phyloP scores from a whole-genome alignment of 2,888 invertebrate species.

The Desoria tigrina region DNA sequence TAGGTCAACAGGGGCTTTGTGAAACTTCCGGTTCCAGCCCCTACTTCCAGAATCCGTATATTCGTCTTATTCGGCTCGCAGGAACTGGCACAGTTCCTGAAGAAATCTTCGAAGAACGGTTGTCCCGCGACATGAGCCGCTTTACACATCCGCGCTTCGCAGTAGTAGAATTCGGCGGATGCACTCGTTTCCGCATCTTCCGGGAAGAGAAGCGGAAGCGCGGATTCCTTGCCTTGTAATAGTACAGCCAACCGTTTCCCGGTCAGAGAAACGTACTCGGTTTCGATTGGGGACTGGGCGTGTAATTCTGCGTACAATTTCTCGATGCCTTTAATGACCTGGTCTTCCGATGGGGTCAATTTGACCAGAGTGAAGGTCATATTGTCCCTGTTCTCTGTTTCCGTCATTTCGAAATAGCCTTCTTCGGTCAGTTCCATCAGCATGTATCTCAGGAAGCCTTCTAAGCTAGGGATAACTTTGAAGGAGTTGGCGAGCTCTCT shows the following conservation, averaged over 20 bases:
- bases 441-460: constrained; percentile 23
- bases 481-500: constrained; percentile 3
- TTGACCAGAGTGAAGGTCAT: constrained; percentile 7
- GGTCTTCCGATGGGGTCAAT: not conserved
- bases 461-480: constrained; percentile 17
- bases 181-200: constrained; percentile 17
- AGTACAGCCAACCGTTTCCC: constrained; percentile 19
- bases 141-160: not conserved
- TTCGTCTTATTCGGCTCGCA: constrained; percentile 16
- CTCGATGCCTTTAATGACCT: constrained; percentile 8
- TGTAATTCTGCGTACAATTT: constrained; percentile 6
- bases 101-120: not conserved
- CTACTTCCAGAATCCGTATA: constrained; percentile 27
- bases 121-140: not conserved
- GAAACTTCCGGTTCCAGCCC: constrained; percentile 24
- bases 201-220: constrained; percentile 30
- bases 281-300: constrained; percentile 1
- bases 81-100: not conserved
- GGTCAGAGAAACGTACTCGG: constrained; percentile 10
- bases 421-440: constrained; percentile 22
- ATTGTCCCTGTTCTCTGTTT: constrained; percentile 1
- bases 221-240: constrained; percentile 24
- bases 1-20: constrained; percentile 16
- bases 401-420: constrained; percentile 8
- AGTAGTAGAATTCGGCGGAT: constrained; percentile 19